Conservation (phyloP, 2,797 vertebrate genomes). For the Danio choprae region DNA sequence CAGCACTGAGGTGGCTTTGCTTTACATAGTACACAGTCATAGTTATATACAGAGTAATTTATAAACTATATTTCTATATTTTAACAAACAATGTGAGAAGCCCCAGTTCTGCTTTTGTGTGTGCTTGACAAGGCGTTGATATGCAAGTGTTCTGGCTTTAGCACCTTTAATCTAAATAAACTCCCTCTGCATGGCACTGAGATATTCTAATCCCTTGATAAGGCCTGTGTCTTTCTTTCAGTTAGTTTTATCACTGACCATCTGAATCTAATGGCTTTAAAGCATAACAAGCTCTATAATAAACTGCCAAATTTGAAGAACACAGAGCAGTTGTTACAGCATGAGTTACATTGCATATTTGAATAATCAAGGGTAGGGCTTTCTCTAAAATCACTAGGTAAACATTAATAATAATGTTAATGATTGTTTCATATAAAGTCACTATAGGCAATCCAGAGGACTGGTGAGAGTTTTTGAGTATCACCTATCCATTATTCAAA, state of each 20-base stretch:
- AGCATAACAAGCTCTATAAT: neutral
- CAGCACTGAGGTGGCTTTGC: slow-evolving; percentile 12
- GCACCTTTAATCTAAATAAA: neutral
- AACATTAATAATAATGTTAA: neutral
- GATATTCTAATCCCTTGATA: neutral
- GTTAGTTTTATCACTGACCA: neutral
- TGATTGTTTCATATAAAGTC: neutral
- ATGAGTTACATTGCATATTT: neutral
- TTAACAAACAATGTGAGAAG: neutral
- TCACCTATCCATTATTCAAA: neutral
- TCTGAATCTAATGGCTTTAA: neutral
- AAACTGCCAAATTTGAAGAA: neutral
- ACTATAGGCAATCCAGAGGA: neutral
- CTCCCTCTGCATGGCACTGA: neutral
- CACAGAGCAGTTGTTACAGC: neutral
- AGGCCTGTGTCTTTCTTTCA: neutral
- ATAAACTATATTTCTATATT: neutral
- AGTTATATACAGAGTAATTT: slow-evolving; percentile 39
- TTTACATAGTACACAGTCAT: slow-evolving; percentile 37
- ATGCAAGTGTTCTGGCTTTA: neutral
- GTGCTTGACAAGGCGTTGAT: neutral
- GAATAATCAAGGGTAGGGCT: neutral
- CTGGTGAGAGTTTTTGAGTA: neutral
- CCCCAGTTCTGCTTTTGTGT: neutral
- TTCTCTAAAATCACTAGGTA: neutral